Base-by-base conservation (phyloP, 1,140 invertebrate genomes). In the Eupristina koningsbergeri region DNA sequence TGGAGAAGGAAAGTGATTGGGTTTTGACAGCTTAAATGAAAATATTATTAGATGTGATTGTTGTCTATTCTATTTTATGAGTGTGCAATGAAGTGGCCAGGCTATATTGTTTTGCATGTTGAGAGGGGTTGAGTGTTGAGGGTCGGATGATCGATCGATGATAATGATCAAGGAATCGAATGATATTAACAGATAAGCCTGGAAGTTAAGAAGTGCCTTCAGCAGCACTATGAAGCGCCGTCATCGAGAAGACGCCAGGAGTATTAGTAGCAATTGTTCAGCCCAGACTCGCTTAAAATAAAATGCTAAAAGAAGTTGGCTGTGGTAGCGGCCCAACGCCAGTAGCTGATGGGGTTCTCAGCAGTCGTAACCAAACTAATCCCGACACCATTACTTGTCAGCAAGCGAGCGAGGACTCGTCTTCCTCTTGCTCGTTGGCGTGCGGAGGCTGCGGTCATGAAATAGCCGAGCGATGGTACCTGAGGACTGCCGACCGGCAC, bases 401-500 rank as follows among this genome's bases (percentile, higher is more conserved):
- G 97, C 97, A 1, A 9, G 26, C 36, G 7, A 79, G 77, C 26
- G 61, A 79, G 41, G 41, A 80, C 3, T 22, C 31, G 9, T 41
- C 41, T 15, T 9, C 63, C 31, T 11, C 58, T 64, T 67, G 80
- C 17, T 58, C 74, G 11, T 88, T 91, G 22, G 89, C 89, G 0
- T 92, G 91, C 83, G 91, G 90, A n/a, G 91, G 91, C 80, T 92
- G 91, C 86, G 92, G 92, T 77, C 88, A 90, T 34, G 91, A 92
- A 85, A 92, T 92, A 86, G 88, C 88, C 41, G 91, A 91, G 63
- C 87, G 95, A 75, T 98, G 95, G 93, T 98, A 98, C 91, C 94
- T 98, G 36, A 93, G 96, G 84, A 97, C 97, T 1, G 97, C 97
- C 34, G 97, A 98, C 89, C 94, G 96, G 84, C 96, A 96, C 88